Evolutionary conservation across 2,797 vertebrate genomes (phyloP).

Genomic region (Melanotaenia boesemani): DNA sequence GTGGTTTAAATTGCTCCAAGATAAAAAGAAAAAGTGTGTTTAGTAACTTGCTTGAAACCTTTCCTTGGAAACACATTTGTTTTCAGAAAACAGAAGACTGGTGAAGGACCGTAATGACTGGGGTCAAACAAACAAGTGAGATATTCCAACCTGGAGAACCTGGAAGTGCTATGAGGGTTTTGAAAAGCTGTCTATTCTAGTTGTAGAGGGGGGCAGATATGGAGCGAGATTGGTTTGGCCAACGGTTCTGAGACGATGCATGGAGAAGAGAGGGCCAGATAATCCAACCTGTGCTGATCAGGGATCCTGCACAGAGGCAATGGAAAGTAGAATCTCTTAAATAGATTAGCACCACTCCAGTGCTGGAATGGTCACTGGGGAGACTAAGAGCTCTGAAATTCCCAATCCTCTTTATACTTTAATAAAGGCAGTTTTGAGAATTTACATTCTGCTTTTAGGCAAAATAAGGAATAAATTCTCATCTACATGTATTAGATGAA

Average conservation of each 20-base stretch:
- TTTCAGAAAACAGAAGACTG: background rate
- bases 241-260: slow-evolving; percentile 37
- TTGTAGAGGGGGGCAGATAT: slow-evolving; percentile 37
- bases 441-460: slow-evolving; percentile 28
- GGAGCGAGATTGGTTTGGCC: slow-evolving; percentile 57
- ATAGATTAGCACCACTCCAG: slow-evolving; percentile 75
- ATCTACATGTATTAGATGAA: slow-evolving; percentile 63
- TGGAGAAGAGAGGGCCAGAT: slow-evolving; percentile 64
- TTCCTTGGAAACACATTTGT: slow-evolving; percentile 3
- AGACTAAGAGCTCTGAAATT: slow-evolving; percentile 53
- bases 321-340: slow-evolving; percentile 75
- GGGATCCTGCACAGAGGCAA: slow-evolving; percentile 66
- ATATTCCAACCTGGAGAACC: slow-evolving; percentile 73
- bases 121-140: slow-evolving; percentile 60
- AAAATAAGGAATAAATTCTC: slow-evolving; percentile 50
- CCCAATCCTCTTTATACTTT: slow-evolving; percentile 39
- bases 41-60: slow-evolving; percentile 11
- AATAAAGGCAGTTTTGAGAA: slow-evolving; percentile 26
- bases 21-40: background rate
- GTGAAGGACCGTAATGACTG: slow-evolving; percentile 34
- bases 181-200: slow-evolving; percentile 41
- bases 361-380: slow-evolving; percentile 66
- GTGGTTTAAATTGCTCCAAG: background rate
- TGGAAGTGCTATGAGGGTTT: slow-evolving; percentile 47
- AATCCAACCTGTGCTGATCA: slow-evolving; percentile 72